Base-by-base conservation (phyloP, 2,888 invertebrate genomes). In the Leucoma salicis region DNA sequence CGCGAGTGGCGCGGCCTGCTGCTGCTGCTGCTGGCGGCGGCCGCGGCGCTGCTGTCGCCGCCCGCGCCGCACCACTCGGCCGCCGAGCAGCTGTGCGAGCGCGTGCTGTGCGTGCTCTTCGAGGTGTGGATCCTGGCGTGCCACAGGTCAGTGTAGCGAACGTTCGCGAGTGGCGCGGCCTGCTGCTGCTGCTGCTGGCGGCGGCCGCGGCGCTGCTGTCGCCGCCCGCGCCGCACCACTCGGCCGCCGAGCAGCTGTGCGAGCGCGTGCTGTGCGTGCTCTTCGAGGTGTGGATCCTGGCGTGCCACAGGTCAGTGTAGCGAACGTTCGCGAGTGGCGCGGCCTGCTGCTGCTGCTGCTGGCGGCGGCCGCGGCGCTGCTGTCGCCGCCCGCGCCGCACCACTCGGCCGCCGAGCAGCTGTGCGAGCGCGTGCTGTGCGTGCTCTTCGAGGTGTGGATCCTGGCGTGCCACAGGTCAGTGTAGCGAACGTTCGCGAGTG, bases 401-500 rank as follows among this genome's bases (percentile, higher is more conserved):
- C 98, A 98, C 82, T 96, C 97, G 69, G 96, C 97, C n/a, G 96
- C 96, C 0, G 98, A 98, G 76, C 97, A 98, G 75, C 90, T 99
- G 32, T 97, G 98, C 75, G 97, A 98, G 78, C 90, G 99, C 24
- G 97, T 99, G 38, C 91, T 99, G 4, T 96, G 97, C 57, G 98
- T 98, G 24, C 91, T 99, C 39, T 96, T 99, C 79, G 97, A 98
- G 87, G 94, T 97, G 37, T 91, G 91, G 92, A 60, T 92, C 25
- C 57, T 92, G 45, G 91, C 92, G 0, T 92, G 92, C 48, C 91
- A 92, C 37, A 88, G 91, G 86, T 85, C n/a, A 39, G 18, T 4
- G 18, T 18, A 18, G 4, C 18, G 14, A n/a, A 7, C 6, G 7
- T 5, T 8, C 14, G n/a, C n/a, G n/a, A n/a, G n/a, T n/a, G n/a